Evolutionary conservation across 2,888 invertebrate species (phyloP), one percentile per base, ranked within the genome.

Genomic region (Alentia gelatinosa): DNA sequence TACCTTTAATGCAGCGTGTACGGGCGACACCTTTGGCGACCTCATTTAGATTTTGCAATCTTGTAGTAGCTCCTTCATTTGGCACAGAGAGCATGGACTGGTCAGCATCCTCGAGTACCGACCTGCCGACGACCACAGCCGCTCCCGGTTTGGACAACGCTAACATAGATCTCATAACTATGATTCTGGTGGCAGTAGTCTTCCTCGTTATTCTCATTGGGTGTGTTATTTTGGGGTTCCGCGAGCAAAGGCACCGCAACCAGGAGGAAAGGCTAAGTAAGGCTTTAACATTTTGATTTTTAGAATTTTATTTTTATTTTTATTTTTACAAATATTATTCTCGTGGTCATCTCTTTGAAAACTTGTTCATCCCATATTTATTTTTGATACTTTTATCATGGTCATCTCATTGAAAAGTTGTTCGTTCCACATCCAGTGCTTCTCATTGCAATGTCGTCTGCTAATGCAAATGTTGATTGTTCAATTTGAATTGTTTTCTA

Each of bases 171-270:
- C 7, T 89, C 26, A 37, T 89, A 26, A 63, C 68, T 5, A 63
- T 89, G 15, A 5, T 63, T 26, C 56, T 89, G 37, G 56, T 89
- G 47, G 56, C 89, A 5, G 89, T 37, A 15, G 68, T 68, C n/a
- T 89, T 89, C 50, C 35, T 89, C 15, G n/a, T 89, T 63, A 50
- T 89, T 37, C 89, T 89, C 30, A 33, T 89, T 56, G 68, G 33
- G 12, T 89, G 89, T 68, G 40, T 63, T 5, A 35, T 63, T 33
- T 63, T 89, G 89, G 89, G 89, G 3, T 89, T 40, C 89, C 33
- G 39, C n/a, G 89, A 89, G 26, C 15, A 88, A 33, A n/a, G 50
- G 26, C 47, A 88, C n/a, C 83, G 83, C 35, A 83, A 23, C 37
- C 7, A 35, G n/a, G 83, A 83, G 30, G 4, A 68, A 30, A n/a